phyloP scores from a whole-genome alignment of 1,140 invertebrate species.

The Paracyclopina nana region DNA sequence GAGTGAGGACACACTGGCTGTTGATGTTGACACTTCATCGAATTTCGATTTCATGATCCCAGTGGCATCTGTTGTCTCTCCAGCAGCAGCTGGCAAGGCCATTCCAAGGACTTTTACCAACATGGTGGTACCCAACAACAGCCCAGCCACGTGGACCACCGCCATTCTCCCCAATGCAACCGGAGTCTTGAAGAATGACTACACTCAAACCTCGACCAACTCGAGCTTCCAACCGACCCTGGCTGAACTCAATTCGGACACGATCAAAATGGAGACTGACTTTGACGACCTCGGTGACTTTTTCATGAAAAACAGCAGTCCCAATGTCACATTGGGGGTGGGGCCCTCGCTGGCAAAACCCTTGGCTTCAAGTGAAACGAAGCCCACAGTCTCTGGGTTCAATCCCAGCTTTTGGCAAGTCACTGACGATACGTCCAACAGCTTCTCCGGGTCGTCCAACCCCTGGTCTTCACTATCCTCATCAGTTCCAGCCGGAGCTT shows the following conservation, averaged over 20 bases:
- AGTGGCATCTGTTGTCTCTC: not conserved
- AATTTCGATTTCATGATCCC: not conserved
- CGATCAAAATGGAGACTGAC: not conserved
- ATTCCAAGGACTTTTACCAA: not conserved
- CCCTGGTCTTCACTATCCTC: too few species aligned
- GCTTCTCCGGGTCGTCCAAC: too few species aligned
- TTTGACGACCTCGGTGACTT: too few species aligned
- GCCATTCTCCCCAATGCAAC: not conserved
- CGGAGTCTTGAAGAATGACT: not conserved
- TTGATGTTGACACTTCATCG: not conserved
- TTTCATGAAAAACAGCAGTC: too few species aligned
- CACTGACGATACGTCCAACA: too few species aligned
- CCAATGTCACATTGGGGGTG: too few species aligned
- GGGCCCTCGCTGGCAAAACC: too few species aligned
- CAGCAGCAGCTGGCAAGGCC: not conserved
- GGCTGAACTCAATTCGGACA: slow-evolving; percentile 7
- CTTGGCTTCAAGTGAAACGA: too few species aligned
- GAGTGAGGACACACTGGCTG: not conserved
- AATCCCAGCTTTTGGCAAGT: too few species aligned
- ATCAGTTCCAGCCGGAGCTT: slow-evolving; percentile 9
- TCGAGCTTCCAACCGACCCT: not conserved
- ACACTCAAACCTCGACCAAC: not conserved
- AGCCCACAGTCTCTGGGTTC: too few species aligned
- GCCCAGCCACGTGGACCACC: not conserved
- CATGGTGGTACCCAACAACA: not conserved